These are phyloP conservation scores for Pedetes capensis DNA, from an alignment of 2,113 vertebrate species.

Conservation along the genomic window DNA sequence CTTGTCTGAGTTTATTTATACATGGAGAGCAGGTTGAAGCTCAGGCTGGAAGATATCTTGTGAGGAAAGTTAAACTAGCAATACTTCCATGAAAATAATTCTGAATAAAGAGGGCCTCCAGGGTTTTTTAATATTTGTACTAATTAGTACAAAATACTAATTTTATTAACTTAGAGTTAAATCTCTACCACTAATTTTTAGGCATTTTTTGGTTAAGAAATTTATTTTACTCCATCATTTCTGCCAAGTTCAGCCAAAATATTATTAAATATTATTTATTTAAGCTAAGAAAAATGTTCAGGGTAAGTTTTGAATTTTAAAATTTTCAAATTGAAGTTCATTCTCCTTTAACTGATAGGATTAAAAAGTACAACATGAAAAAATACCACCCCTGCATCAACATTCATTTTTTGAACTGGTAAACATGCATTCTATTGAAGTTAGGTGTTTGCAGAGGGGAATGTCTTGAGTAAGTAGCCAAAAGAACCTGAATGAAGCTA, in stretches of 20 bases:
- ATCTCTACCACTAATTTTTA: background rate
- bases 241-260: constrained; percentile 15
- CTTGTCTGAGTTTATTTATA: constrained; percentile 78
- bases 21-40: constrained; percentile 72
- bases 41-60: constrained; percentile 50
- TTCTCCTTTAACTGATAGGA: background rate
- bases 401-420: background rate
- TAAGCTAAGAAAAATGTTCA: background rate
- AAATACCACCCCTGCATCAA: background rate
- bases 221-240: background rate
- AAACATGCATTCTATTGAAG: background rate
- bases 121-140: background rate
- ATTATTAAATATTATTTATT: background rate
- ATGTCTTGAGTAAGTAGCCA: background rate
- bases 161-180: background rate
- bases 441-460: background rate
- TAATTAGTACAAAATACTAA: background rate
- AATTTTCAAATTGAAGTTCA: constrained; percentile 22
- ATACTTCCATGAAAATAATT: background rate
- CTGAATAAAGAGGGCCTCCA: background rate
- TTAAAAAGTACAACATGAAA: background rate
- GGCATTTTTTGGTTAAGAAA: background rate
- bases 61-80: constrained; percentile 19
- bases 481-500: background rate
- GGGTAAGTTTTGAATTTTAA: constrained; percentile 32